phyloP scores from a whole-genome alignment of 2,113 vertebrate genomes.

The Leucoraja erinaceus region DNA sequence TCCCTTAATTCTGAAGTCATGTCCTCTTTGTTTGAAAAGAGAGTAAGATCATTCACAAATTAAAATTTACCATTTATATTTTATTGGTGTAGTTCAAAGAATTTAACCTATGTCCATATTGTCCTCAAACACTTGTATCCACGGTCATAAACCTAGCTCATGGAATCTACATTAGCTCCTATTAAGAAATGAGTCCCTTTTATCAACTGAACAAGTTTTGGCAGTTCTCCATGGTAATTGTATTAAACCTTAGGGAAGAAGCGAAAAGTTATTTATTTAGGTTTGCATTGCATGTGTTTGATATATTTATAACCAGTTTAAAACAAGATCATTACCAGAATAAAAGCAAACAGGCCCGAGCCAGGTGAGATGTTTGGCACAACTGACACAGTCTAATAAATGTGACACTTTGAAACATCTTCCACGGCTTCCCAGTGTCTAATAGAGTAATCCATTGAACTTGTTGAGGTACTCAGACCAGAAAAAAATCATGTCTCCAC shows the following conservation, averaged over 20 bases:
- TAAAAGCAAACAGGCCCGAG: background rate
- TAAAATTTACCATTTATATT: background rate
- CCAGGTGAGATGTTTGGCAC: background rate
- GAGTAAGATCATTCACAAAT: background rate
- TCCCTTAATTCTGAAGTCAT: too few relatives aligned
- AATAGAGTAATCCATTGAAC: background rate
- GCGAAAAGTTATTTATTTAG: background rate
- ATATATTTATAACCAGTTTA: background rate
- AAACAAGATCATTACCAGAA: background rate
- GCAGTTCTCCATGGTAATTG: background rate
- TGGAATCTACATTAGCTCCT: too few relatives aligned
- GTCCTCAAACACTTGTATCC: too few relatives aligned
- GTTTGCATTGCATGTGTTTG: background rate
- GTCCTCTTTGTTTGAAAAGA: too few relatives aligned
- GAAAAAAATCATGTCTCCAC: background rate
- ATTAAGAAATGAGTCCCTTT: background rate
- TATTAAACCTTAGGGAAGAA: background rate
- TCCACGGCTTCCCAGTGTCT: background rate
- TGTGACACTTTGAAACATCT: background rate
- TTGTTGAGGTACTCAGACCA: background rate
- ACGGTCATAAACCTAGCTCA: too few relatives aligned
- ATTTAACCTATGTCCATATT: background rate
- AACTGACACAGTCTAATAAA: background rate
- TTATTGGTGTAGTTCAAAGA: background rate
- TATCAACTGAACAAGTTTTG: background rate